Evolutionary conservation across 2,113 vertebrate genomes (phyloP), one percentile per base, ranked within the genome.

Genomic region (Beaufortia kweichowensis): DNA sequence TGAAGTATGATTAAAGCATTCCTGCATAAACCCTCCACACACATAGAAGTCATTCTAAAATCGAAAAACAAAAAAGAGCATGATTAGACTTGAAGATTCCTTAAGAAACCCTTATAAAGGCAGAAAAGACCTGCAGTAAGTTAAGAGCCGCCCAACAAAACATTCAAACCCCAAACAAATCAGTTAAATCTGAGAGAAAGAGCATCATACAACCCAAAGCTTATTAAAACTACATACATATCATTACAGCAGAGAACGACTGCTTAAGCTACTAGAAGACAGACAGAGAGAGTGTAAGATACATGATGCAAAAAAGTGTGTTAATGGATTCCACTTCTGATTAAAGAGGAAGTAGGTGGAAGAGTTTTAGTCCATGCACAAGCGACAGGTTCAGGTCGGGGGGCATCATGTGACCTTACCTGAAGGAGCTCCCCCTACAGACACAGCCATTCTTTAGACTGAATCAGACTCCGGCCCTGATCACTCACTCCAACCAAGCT

Each of bases 361-460:
- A 28, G 70, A 15, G 35, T 11, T 61, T 82, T 72, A 76, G 77
- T 76, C 53, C 77, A 79, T 82, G 80, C 77, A 79, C n/a, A 50
- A 26, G 35, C 70, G 14, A 46, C 4, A 53, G 50, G 56, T 23
- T 48, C 48, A 56, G 64, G 63, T 62, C 39, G 84, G 82, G 28
- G 53, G 61, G 87, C 88, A 81, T 79, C 82, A 79, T 79, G 75
- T 77, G 77, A 60, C 89, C 92, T 94, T 94, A 94, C 91, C 92
- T 94, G 91, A 85, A 69, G 78, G 79, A 88, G 83, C 80, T 85
- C 88, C 84, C 87, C 85, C 93, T 98, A 98, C 85, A 98, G 95
- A 93, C 96, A 98, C 91, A 98, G 94, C 96, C 96, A 98, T 89
- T 98, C 96, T 95, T 98, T 98, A 90, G 96, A 93, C 93, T 98